Conservation (phyloP, 2,888 invertebrate genomes). For the Syrphus vitripennis region DNA sequence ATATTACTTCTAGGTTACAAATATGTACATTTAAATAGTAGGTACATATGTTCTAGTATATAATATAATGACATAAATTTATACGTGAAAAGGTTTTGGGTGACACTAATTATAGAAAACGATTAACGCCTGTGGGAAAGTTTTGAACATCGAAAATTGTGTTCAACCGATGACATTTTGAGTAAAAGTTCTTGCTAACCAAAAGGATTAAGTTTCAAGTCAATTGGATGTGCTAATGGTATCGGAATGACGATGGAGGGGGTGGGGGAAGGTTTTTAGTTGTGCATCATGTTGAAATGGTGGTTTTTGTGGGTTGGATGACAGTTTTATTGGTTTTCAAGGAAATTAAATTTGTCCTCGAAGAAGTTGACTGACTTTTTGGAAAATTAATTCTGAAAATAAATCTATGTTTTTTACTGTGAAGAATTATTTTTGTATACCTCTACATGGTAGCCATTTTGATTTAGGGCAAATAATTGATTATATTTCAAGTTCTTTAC, state of each 20-base stretch:
- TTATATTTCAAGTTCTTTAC: no score
- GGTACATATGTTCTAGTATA: no score
- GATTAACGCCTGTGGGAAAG: slow-evolving; percentile 57
- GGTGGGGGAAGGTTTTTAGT: neutral
- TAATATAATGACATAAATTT: neutral
- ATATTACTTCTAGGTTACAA: neutral
- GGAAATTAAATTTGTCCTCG: slow-evolving; percentile 33
- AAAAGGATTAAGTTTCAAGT: slow-evolving; percentile 15
- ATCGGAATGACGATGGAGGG: neutral
- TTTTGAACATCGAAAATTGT: slow-evolving; percentile 40
- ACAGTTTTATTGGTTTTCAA: slow-evolving; percentile 49
- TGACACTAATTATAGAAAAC: slow-evolving; percentile 46
- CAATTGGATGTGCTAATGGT: slow-evolving; percentile 44
- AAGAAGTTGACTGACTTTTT: slow-evolving; percentile 1
- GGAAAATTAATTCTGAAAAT: slow-evolving; percentile 5
- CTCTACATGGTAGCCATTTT: no score
- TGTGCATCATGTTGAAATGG: slow-evolving; percentile 17
- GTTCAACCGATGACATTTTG: slow-evolving; percentile 28
- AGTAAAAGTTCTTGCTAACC: slow-evolving; percentile 20
- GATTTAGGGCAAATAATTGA: no score
- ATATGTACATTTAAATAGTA: no score
- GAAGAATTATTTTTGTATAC: no score
- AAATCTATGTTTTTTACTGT: no score
- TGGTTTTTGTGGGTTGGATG: slow-evolving; percentile 14
- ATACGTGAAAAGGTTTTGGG: neutral